Evolutionary conservation across 2,113 vertebrate species (phyloP).

Genomic region (Sitta europaea): DNA sequence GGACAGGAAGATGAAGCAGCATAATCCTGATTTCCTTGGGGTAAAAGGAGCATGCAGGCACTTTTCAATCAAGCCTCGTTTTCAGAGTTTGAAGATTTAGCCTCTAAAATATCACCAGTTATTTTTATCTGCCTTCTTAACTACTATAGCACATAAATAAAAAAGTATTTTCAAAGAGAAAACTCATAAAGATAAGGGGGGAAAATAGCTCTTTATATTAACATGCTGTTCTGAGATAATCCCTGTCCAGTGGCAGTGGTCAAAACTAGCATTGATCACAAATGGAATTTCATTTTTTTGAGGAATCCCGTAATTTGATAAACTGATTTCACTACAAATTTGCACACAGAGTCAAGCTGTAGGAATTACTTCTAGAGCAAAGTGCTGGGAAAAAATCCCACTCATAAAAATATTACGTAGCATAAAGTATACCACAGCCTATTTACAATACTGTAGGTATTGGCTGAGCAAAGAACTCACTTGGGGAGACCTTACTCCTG

Average conservation of each 20-base stretch:
- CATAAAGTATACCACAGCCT: background rate
- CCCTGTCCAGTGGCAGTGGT: background rate
- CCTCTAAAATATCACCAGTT: background rate
- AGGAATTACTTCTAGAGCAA: background rate
- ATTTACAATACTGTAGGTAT: background rate
- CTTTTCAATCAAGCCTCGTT: background rate
- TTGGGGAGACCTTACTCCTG: background rate
- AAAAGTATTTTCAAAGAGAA: background rate
- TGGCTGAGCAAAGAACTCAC: background rate
- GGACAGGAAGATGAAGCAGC: background rate
- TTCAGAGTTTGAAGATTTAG: background rate
- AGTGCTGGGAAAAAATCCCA: background rate
- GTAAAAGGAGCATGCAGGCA: background rate
- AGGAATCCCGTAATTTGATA: background rate
- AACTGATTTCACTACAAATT: background rate
- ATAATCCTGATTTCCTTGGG: background rate
- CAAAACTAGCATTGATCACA: background rate
- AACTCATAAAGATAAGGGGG: background rate
- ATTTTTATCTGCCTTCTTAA: background rate
- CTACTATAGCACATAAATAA: background rate
- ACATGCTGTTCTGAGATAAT: background rate
- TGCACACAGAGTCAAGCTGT: background rate
- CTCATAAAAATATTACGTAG: background rate
- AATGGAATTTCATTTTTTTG: background rate
- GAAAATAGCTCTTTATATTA: background rate